Conservation (phyloP, 2,797 vertebrate genomes). For the Mormyrops attenuatus region DNA sequence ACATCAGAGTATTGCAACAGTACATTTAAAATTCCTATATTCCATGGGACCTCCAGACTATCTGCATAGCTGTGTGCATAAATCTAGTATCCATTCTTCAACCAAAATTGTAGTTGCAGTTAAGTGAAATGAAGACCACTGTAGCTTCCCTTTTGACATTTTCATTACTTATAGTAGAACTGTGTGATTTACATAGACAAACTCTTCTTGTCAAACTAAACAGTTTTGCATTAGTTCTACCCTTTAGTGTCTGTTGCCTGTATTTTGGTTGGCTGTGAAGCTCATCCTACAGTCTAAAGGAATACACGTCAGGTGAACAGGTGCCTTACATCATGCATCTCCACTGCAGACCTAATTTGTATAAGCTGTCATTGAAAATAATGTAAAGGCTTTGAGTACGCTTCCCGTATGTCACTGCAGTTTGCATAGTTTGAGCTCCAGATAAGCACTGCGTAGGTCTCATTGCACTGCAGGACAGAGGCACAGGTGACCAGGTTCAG, state of each 20-base stretch:
- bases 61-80: neutral
- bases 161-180: neutral
- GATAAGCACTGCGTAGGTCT: neutral
- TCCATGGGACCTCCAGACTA: neutral
- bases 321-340: neutral
- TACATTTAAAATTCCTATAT: neutral
- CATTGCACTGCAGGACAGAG: neutral
- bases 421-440: neutral
- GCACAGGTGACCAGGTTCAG: neutral
- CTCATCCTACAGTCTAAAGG: neutral
- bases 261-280: neutral
- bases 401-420: neutral
- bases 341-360: neutral
- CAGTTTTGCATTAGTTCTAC: neutral
- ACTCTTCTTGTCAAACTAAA: neutral
- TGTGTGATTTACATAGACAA: neutral
- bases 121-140: neutral
- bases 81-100: neutral
- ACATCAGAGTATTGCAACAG: neutral
- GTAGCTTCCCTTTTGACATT: neutral
- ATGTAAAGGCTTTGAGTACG: neutral
- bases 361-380: neutral
- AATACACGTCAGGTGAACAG: neutral
- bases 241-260: neutral
- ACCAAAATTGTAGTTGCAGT: neutral